phyloP scores from a whole-genome alignment of 2,888 invertebrate genomes.

The Zaprionus lineosus region DNA sequence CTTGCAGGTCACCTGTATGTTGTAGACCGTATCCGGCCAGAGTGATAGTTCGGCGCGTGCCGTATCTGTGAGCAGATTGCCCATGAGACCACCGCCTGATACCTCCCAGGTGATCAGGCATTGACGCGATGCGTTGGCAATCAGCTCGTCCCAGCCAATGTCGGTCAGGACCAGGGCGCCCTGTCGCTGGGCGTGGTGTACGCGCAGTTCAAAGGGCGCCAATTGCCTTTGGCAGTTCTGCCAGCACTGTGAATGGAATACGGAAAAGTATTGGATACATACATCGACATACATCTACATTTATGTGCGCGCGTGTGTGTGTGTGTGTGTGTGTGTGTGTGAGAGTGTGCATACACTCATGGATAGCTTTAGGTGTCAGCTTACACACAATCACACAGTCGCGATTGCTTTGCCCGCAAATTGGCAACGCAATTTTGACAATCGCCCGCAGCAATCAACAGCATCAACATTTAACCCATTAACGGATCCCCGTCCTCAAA shows the following conservation, averaged over 20 bases:
- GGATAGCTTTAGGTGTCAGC: conserved; percentile 5
- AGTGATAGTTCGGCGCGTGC: conserved; percentile 82
- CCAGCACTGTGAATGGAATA: conserved; percentile 76
- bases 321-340: too few species aligned
- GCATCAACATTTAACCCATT: conserved; percentile 51
- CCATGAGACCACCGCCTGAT: conserved; percentile 82
- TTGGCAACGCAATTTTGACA: conserved; percentile 62
- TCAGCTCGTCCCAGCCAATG: conserved; percentile 81
- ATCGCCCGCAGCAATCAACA: conserved; percentile 51
- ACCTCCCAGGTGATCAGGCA: conserved; percentile 83
- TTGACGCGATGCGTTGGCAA: conserved; percentile 74
- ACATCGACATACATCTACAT: conserved; percentile 1
- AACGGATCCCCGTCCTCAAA: conserved; percentile 35
- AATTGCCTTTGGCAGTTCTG: conserved; percentile 80
- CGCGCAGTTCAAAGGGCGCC: conserved; percentile 74
- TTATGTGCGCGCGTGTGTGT: too few species aligned
- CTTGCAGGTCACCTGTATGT: conserved; percentile 83
- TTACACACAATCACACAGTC: conserved; percentile 7
- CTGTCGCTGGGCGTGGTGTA: conserved; percentile 81
- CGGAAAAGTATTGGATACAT: conserved; percentile 14
- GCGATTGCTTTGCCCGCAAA: conserved; percentile 51
- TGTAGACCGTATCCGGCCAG: conserved; percentile 83
- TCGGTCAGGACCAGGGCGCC: conserved; percentile 82
- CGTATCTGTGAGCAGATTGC: conserved; percentile 82
- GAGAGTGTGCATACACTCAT: background rate